Conservation (phyloP, 2,888 invertebrate species). For the Cheilosia urbana region DNA sequence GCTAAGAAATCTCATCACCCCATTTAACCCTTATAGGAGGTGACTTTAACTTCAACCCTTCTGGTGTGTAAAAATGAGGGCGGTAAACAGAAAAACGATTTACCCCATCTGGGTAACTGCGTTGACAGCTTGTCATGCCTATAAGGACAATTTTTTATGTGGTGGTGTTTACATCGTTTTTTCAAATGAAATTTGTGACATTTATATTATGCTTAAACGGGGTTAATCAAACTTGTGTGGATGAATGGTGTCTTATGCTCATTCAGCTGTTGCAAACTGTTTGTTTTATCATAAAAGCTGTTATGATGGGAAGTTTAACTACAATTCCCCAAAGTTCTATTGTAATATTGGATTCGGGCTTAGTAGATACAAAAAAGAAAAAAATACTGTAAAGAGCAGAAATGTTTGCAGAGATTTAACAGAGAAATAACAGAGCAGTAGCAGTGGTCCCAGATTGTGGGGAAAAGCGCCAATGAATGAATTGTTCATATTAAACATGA, state of each 20-base stretch:
- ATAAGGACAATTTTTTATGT: conserved; percentile 70
- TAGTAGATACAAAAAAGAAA: too few species aligned
- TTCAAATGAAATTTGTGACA: conserved; percentile 77
- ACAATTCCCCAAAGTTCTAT: too few species aligned
- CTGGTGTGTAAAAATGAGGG: conserved; percentile 36
- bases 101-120: conserved; percentile 60
- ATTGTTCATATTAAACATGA: too few species aligned
- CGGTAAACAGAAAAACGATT: conserved; percentile 47
- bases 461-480: too few species aligned
- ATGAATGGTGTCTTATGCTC: not conserved
- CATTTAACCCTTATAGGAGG: conserved; percentile 49
- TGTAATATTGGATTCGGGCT: too few species aligned
- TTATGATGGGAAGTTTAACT: not conserved
- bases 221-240: conserved; percentile 29
- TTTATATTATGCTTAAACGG: conserved; percentile 72
- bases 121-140: conserved; percentile 67
- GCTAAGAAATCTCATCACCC: conserved; percentile 62
- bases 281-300: too few species aligned
- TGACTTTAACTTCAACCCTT: conserved; percentile 64
- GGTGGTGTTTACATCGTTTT: conserved; percentile 76
- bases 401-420: too few species aligned
- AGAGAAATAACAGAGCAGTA: too few species aligned
- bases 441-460: too few species aligned
- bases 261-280: too few species aligned
- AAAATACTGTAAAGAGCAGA: too few species aligned